Conservation (phyloP, 2,888 invertebrate species). For the Scelioninae gen. 1 region DNA sequence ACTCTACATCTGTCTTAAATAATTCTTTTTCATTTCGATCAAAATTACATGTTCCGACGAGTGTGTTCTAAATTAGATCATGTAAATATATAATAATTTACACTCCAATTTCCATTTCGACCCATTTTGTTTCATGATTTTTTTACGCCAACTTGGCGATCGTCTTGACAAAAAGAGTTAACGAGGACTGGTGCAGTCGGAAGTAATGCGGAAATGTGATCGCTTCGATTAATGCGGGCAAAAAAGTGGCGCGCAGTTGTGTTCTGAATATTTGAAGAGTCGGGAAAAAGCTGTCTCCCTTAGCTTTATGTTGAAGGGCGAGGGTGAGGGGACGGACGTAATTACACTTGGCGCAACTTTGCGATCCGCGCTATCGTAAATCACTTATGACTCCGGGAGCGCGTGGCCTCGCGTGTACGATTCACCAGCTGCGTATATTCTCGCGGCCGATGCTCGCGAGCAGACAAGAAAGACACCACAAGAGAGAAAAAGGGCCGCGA, state of each 20-base stretch:
- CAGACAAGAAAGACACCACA: slow-evolving; percentile 39
- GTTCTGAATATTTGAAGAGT: slow-evolving; percentile 50
- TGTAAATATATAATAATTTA: no score
- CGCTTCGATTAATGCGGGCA: slow-evolving; percentile 25
- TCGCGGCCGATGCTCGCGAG: no score
- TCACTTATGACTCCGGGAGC: slow-evolving; percentile 62
- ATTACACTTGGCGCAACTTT: slow-evolving; percentile 49
- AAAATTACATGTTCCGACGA: no score
- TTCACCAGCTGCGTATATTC: slow-evolving; percentile 64
- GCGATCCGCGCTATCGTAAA: slow-evolving; percentile 65
- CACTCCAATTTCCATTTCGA: background rate
- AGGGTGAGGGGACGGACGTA: slow-evolving; percentile 9
- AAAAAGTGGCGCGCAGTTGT: slow-evolving; percentile 19
- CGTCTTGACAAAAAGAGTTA: slow-evolving; percentile 28
- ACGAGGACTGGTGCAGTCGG: slow-evolving; percentile 12
- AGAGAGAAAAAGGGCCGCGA: slow-evolving; percentile 49
- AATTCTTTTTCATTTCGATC: no score
- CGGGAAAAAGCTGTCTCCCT: slow-evolving; percentile 20
- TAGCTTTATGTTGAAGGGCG: slow-evolving; percentile 18
- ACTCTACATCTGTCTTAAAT: no score
- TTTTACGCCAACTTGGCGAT: background rate
- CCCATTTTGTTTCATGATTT: background rate
- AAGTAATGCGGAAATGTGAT: slow-evolving; percentile 45
- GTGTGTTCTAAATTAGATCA: no score
- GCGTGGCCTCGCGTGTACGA: slow-evolving; percentile 63